Evolutionary conservation across 1,140 invertebrate species (phyloP).

Genomic region (Brachystomella parvula): DNA sequence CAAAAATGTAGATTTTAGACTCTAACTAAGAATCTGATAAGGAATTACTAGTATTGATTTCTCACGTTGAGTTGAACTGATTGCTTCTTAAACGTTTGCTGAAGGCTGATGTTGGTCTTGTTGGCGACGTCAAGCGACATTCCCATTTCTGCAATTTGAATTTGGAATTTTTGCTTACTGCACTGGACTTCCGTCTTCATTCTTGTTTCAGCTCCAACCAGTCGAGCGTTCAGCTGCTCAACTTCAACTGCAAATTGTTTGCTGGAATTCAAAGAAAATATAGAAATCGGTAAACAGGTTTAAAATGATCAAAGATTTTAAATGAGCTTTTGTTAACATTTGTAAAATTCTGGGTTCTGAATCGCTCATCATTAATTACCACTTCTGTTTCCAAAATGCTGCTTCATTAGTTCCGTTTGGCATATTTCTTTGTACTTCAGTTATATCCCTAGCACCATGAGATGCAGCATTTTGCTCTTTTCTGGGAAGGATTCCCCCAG

Average conservation of each 20-base stretch:
- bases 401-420: too few species aligned
- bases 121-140: constrained; percentile 90
- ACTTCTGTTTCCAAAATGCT: neutral
- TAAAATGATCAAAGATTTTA: too few species aligned
- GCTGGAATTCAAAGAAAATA: constrained; percentile 47
- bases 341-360: too few species aligned
- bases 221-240: constrained; percentile 85
- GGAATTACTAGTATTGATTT: too few species aligned
- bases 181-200: constrained; percentile 89
- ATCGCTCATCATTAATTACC: neutral
- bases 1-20: too few species aligned
- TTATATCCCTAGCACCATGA: too few species aligned
- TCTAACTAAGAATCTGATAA: too few species aligned
- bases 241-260: constrained; percentile 97
- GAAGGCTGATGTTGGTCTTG: constrained; percentile 92
- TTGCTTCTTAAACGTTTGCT: constrained; percentile 96
- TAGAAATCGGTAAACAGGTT: neutral
- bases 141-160: constrained; percentile 93
- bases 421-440: too few species aligned
- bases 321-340: too few species aligned
- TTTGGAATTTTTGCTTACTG: constrained; percentile 97
- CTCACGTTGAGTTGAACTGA: constrained; percentile 66
- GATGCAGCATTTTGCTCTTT: neutral
- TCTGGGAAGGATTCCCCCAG: neutral
- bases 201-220: constrained; percentile 89